phyloP scores from a whole-genome alignment of 2,113 vertebrate species.

The Rhipidura dahli region DNA sequence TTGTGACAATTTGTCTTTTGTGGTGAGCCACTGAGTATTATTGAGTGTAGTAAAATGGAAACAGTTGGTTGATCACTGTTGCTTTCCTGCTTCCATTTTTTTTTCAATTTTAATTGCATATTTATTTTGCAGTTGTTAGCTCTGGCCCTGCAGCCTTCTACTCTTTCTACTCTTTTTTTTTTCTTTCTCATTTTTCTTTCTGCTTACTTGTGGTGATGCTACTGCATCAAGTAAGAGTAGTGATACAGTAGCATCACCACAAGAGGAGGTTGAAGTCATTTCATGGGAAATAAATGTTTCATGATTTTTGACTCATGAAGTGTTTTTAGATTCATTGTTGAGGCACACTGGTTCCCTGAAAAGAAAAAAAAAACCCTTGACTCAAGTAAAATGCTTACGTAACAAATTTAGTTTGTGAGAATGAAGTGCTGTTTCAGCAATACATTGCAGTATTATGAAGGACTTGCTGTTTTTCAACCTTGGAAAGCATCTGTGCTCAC shows the following conservation, averaged over 20 bases:
- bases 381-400: neutral
- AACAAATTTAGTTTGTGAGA: neutral
- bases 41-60: neutral
- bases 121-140: neutral
- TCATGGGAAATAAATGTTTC: neutral
- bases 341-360: neutral
- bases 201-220: neutral
- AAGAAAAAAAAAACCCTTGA: neutral
- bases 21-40: neutral
- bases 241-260: no score
- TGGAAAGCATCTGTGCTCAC: neutral
- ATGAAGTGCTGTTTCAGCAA: neutral
- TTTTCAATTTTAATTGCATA: neutral
- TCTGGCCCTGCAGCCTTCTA: neutral
- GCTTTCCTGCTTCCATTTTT: neutral
- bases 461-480: neutral
- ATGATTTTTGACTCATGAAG: neutral
- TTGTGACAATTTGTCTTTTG: neutral
- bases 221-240: neutral
- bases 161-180: neutral
- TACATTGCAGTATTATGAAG: neutral
- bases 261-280: neutral
- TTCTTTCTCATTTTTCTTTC: neutral
- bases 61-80: neutral
- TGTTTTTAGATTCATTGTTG: neutral